Base-by-base conservation (phyloP, 2,888 invertebrate genomes). In the Dorcus parallelipipedus region DNA sequence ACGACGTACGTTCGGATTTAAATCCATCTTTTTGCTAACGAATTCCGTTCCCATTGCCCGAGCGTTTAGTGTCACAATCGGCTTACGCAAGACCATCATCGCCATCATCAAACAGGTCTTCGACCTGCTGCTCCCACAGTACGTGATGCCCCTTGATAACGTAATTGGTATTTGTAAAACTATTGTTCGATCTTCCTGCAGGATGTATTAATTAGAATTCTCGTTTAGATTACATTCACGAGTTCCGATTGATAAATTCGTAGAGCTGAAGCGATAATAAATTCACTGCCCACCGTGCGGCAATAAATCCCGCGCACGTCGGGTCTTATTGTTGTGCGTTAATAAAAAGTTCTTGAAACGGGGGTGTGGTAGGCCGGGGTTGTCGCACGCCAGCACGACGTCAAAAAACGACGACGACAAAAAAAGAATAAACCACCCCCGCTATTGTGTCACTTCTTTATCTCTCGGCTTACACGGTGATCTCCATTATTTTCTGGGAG, bases 101-200 rank as follows among this genome's bases (percentile, higher is more conserved):
- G 45, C 14, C 43, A 10, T 8, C 43, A n/a, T 8, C 43, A 43
- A 45, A 39, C 50, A 48, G 56, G 56, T 56, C 56, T 50, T 38
- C 52, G 52, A 56, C 56, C 56, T 40, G 10, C 49, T 43, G 33
- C 63, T 63, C 60, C 59, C 60, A 65, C 64, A 61, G 58, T 57
- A 55, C 64, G 63, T 63, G 66, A 64, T 64, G 59, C 60, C 52
- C 52, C 64, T 63, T 64, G 64, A 64, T 64, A 64, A 61, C 60
- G 64, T 64, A 66, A 64, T 62, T 64, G 64, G 63, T 58, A 57
- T 64, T 60, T 61, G 58, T 61, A 59, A 60, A 60, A 49, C 49
- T 59, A 59, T 61, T 59, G 57, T 60, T 52, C 55, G 54, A 56
- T 59, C 58, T 54, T 58, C 59, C 61, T 59, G 49, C 61, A 61